Percentiles rank a stretch among this genome's conserved stretches.
Conservation (phyloP, 2,888 invertebrate species). For the Elegia similella region DNA sequence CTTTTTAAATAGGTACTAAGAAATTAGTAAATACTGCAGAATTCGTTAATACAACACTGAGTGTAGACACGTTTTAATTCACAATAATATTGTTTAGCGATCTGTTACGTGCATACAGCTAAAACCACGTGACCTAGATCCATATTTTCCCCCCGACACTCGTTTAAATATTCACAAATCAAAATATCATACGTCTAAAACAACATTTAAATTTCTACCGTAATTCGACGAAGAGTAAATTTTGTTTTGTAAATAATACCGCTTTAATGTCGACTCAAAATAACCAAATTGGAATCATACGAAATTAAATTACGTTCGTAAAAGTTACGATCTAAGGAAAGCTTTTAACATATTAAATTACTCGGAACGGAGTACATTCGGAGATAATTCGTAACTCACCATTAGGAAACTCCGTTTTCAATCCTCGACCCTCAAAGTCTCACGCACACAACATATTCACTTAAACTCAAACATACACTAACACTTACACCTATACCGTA, state of each 20-base stretch:
- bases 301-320: background rate
- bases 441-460: constrained; percentile 52
- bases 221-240: background rate
- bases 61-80: background rate
- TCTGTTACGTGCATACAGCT: background rate
- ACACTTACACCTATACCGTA: constrained; percentile 40
- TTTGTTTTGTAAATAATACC: background rate
- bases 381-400: constrained; percentile 45
- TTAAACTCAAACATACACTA: constrained; percentile 39
- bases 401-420: constrained; percentile 50
- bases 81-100: background rate
- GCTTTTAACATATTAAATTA: constrained; percentile 14
- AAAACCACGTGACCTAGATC: constrained; percentile 6
- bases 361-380: background rate
- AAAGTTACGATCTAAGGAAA: background rate
- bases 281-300: background rate
- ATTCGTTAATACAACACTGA: background rate
- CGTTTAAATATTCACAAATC: background rate
- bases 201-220: no score
- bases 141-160: background rate
- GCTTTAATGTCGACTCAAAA: background rate
- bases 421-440: constrained; percentile 44
- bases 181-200: no score
- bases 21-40: background rate
- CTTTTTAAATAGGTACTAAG: background rate